Evolutionary conservation across 1,140 invertebrate genomes (phyloP).

Genomic region (Drosophila eugracilis): DNA sequence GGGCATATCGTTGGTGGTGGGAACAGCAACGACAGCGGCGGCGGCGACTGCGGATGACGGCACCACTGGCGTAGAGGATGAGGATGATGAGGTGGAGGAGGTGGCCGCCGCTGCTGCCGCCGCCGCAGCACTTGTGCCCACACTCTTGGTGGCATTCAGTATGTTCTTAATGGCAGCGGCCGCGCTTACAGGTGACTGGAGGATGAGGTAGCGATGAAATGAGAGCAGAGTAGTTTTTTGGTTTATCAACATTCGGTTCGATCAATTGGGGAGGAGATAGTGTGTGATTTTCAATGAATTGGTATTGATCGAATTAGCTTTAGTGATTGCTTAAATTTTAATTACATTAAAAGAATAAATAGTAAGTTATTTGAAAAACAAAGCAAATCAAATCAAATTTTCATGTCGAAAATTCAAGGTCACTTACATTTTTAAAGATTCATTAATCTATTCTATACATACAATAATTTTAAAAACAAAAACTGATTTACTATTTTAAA

Average conservation of each 20-base stretch:
- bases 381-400: too few species aligned
- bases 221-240: conserved; percentile 48
- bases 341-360: too few species aligned
- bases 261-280: conserved; percentile 36
- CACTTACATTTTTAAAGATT: too few species aligned
- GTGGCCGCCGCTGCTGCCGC: conserved; percentile 34
- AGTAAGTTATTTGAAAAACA: too few species aligned
- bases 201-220: conserved; percentile 58
- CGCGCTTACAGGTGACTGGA: conserved; percentile 79
- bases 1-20: conserved; percentile 34
- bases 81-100: conserved; percentile 24
- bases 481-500: background rate
- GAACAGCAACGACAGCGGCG: conserved; percentile 4
- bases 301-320: conserved; percentile 7
- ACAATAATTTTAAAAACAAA: too few species aligned
- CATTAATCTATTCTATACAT: too few species aligned
- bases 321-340: too few species aligned
- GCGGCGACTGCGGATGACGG: conserved; percentile 9
- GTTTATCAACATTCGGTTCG: conserved; percentile 31
- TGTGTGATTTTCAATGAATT: conserved; percentile 21
- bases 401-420: too few species aligned
- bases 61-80: conserved; percentile 20
- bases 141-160: conserved; percentile 81
- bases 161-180: conserved; percentile 82
- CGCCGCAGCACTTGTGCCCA: conserved; percentile 64